A percentile compares a stretch with the other conserved stretches of the same genome.
These are phyloP conservation scores for Polyodon spathula DNA, from an alignment of 2,113 vertebrate genomes.

Conservation along the genomic window DNA sequence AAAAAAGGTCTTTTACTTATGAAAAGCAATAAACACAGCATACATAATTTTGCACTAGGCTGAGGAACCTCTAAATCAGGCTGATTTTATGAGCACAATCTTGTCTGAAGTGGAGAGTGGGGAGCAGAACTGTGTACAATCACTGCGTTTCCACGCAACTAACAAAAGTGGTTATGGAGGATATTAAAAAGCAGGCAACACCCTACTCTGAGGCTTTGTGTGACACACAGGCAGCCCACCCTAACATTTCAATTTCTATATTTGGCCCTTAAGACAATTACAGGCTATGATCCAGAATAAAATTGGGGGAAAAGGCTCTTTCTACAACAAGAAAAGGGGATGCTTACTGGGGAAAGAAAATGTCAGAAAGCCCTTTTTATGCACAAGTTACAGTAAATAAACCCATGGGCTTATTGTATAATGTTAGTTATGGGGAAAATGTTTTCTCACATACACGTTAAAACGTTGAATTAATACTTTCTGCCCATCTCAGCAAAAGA, in stretches of 20 bases:
- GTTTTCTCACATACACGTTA: too few species aligned
- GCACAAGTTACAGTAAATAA: too few species aligned
- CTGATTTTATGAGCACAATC: constrained; percentile 27
- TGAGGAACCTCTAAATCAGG: constrained; percentile 28
- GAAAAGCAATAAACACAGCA: too few species aligned
- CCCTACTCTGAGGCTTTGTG: constrained; percentile 55
- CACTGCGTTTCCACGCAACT: constrained; percentile 41
- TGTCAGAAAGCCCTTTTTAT: too few species aligned
- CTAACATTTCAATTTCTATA: constrained; percentile 55
- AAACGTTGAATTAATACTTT: too few species aligned
- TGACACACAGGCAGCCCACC: constrained; percentile 57
- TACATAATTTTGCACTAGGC: constrained; percentile 16
- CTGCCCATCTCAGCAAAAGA: too few species aligned
- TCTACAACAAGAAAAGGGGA: too few species aligned
- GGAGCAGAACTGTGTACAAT: constrained; percentile 33
- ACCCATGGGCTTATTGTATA: too few species aligned
- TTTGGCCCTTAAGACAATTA: constrained; percentile 72
- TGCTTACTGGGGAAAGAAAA: too few species aligned
- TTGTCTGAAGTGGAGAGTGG: constrained; percentile 38
- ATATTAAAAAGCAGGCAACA: constrained; percentile 58
- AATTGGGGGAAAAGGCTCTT: constrained; percentile 22
- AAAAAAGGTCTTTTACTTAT: too few species aligned
- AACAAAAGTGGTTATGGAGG: constrained; percentile 49
- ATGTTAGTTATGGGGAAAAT: too few species aligned
- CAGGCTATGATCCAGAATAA: constrained; percentile 61